Base-by-base conservation (phyloP, 2,113 vertebrate genomes). In the Canis aureus region DNA sequence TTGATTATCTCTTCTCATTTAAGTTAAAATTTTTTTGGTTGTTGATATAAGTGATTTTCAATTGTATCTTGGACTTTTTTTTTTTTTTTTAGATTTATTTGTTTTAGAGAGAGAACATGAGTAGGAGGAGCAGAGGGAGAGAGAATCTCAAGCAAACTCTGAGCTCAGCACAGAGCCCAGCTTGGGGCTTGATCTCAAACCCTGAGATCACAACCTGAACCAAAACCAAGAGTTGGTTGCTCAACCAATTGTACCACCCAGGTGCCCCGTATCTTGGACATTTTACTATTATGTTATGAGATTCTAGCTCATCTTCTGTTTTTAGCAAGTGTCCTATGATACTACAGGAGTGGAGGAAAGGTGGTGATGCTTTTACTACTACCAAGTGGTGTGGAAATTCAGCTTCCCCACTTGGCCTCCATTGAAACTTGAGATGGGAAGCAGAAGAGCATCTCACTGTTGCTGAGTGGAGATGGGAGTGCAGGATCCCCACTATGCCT, bases 21-120 rank as follows among this genome's bases (percentile, higher is more conserved):
- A 90, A 73, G 32, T 49, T 92, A 32, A 76, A 69, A 93, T 78
- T 91, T 93, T 38, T 35, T 67, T 88, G 23, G 16, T 51, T 96
- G 74, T 9, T 57, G 43, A 71, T 59, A 17, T 43, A n/a, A 88
- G 35, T 62, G 86, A 57, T 62, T 73, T 55, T 81, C 51, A 94
- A 0, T 84, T 60, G 25, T 55, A 49, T 60, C 69, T 29, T 85
- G 64, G 25, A 82, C 35, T 88, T 49, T 83, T 92, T 89, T 84
- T 67, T 67, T 10, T 67, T 67, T 69, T 69, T 20, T 19, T n/a
- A 59, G 16, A 69, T 69, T 69, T 35, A 35, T 69, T 69, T 69
- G 62, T 64, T 64, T 64, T 12, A 66, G 64, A 69, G 67, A 22
- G 62, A 35, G 16, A 69, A 16, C 67, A 35, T 2, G 8, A 35